Conservation (phyloP, 2,113 vertebrate genomes). For the Aphyosemion australe region DNA sequence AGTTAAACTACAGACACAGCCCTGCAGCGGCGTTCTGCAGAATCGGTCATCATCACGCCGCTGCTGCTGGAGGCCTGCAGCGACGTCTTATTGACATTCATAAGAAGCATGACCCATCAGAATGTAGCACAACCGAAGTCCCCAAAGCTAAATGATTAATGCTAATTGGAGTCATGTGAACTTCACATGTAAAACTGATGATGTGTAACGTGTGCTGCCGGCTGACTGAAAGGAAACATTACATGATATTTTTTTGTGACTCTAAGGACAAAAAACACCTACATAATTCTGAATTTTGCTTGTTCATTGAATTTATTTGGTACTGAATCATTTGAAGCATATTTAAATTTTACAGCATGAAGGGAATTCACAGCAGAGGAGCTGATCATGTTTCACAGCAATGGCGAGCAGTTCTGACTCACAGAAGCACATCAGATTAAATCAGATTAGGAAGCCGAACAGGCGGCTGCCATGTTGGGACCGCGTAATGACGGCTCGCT, state of each 20-base stretch:
- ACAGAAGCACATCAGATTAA: slow-evolving; percentile 16
- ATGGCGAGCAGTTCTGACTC: neutral
- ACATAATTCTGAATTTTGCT: no score
- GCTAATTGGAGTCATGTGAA: neutral
- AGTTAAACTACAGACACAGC: neutral
- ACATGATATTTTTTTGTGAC: neutral
- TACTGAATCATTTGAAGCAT: neutral
- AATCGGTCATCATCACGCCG: neutral
- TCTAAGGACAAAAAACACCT: no score
- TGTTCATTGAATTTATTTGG: slow-evolving; percentile 12
- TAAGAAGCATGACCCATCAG: neutral
- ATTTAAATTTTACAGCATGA: no score
- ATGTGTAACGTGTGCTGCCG: neutral
- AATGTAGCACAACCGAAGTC: no score
- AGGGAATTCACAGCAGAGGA: neutral
- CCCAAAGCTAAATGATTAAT: neutral
- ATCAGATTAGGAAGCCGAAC: slow-evolving; percentile 26
- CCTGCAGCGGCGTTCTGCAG: neutral
- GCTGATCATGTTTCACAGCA: neutral
- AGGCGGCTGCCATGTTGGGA: neutral
- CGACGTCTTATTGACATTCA: slow-evolving; percentile 20
- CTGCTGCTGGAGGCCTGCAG: neutral
- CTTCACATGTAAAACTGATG: neutral
- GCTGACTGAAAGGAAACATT: neutral
- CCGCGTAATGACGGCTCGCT: slow-evolving; percentile 1